Percentiles rank a stretch among this genome's conserved stretches.
phyloP scores from a whole-genome alignment of 2,113 vertebrate genomes.

The Salvelinus alpinus region DNA sequence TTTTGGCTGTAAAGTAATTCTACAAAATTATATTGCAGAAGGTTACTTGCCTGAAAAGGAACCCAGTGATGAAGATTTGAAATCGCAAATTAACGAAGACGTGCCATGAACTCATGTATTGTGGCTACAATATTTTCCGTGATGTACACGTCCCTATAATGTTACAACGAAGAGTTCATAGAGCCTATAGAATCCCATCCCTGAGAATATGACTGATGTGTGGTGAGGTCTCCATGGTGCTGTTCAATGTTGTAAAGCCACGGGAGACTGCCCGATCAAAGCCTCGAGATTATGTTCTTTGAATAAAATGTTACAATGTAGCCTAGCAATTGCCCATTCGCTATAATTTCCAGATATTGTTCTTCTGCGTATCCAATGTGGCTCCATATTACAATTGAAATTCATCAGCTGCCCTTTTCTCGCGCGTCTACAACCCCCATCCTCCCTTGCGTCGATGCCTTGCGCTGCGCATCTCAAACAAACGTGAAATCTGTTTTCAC shows the following conservation, averaged over 20 bases:
- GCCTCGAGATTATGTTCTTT: not conserved
- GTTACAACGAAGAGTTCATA: conserved; percentile 40
- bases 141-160: conserved; percentile 24
- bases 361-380: conserved; percentile 24
- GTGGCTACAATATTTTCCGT: not conserved
- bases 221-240: conserved; percentile 39
- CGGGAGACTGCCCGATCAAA: not conserved
- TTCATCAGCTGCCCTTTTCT: conserved; percentile 43
- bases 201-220: conserved; percentile 62
- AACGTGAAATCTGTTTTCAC: conserved; percentile 8
- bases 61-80: not conserved
- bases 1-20: not conserved
- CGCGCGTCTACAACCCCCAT: conserved; percentile 20
- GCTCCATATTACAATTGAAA: conserved; percentile 48
- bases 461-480: conserved; percentile 62
- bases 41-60: conserved; percentile 4
- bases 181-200: conserved; percentile 50
- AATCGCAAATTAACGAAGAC: not conserved
- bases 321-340: not conserved
- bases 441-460: conserved; percentile 50
- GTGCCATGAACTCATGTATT: not conserved
- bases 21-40: not conserved
- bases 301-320: not conserved
- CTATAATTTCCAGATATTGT: not conserved
- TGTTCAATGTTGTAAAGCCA: not conserved